phyloP scores from a whole-genome alignment of 1,140 invertebrate genomes.

The Pogonognathellus flavescens region DNA sequence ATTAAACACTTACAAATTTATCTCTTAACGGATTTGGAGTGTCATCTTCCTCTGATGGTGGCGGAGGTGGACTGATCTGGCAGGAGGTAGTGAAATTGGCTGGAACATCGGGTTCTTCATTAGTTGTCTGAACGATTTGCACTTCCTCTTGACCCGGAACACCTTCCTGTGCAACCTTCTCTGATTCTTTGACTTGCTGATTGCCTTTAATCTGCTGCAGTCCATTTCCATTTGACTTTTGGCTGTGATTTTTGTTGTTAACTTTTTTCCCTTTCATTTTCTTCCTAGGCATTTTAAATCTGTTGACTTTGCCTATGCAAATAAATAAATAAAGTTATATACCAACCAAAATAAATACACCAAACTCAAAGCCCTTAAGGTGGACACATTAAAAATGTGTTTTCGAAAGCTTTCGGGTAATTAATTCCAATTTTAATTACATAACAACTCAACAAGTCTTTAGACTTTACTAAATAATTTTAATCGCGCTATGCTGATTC shows the following conservation, averaged over 20 bases:
- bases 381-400: background rate
- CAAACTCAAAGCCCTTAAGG: background rate
- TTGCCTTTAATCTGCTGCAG: background rate
- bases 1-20: conserved; percentile 7
- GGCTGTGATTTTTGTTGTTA: conserved; percentile 31
- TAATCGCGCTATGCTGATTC: conserved; percentile 27
- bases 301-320: background rate
- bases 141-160: background rate
- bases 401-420: background rate
- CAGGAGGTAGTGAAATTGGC: background rate
- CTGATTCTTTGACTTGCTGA: background rate
- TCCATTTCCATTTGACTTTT: conserved; percentile 40
- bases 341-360: background rate
- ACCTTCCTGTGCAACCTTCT: background rate
- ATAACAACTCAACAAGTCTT: conserved; percentile 38
- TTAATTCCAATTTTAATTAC: conserved; percentile 30
- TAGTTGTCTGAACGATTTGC: background rate
- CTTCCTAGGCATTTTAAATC: conserved; percentile 17
- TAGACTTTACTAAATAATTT: conserved; percentile 18
- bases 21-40: conserved; percentile 7
- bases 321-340: background rate
- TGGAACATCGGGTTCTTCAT: conserved; percentile 5
- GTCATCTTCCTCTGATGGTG: conserved; percentile 11
- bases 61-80: background rate
- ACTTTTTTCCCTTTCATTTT: conserved; percentile 40